Evolutionary conservation across 2,113 vertebrate genomes (phyloP).

Genomic region (Nerophis lumbriciformis): DNA sequence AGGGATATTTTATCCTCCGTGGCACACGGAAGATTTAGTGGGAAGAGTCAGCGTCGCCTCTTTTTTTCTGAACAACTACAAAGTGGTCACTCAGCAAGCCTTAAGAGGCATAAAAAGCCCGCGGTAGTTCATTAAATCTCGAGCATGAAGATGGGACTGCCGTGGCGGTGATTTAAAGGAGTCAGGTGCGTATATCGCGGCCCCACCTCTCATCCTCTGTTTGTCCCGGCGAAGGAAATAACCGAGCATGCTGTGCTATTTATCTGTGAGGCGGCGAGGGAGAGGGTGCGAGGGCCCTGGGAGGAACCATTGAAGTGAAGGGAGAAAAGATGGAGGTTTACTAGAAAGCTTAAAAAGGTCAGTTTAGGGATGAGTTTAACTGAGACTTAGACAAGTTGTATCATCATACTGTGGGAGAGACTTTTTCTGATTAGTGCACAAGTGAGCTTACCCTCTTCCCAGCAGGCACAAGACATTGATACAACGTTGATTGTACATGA

Average conservation of each 20-base stretch:
- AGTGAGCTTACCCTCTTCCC: too few species aligned
- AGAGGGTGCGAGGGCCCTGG: conserved; percentile 4
- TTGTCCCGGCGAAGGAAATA: conserved; percentile 55
- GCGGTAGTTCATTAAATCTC: conserved; percentile 75
- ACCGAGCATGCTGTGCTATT: conserved; percentile 46
- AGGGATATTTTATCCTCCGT: conserved; percentile 71
- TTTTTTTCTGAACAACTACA: conserved; percentile 68
- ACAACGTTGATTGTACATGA: too few species aligned
- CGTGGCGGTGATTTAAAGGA: conserved; percentile 62
- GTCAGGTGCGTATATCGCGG: conserved; percentile 61
- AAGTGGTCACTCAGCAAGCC: conserved; percentile 72
- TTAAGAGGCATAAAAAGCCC: conserved; percentile 68
- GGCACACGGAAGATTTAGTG: conserved; percentile 72
- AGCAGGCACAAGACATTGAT: too few species aligned
- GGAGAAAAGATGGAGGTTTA: conserved; percentile 1
- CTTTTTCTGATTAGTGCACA: too few species aligned
- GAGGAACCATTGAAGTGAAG: conserved; percentile 9
- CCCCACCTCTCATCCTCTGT: conserved; percentile 60
- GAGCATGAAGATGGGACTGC: conserved; percentile 63
- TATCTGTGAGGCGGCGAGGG: conserved; percentile 25
- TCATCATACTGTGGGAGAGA: too few species aligned
- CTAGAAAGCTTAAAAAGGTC: conserved; percentile 2
- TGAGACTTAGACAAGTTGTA: conserved; percentile 5
- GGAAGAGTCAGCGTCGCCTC: conserved; percentile 61
- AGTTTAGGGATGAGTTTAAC: not conserved